phyloP scores from a whole-genome alignment of 2,113 vertebrate species.

The Calyptomena viridis region DNA sequence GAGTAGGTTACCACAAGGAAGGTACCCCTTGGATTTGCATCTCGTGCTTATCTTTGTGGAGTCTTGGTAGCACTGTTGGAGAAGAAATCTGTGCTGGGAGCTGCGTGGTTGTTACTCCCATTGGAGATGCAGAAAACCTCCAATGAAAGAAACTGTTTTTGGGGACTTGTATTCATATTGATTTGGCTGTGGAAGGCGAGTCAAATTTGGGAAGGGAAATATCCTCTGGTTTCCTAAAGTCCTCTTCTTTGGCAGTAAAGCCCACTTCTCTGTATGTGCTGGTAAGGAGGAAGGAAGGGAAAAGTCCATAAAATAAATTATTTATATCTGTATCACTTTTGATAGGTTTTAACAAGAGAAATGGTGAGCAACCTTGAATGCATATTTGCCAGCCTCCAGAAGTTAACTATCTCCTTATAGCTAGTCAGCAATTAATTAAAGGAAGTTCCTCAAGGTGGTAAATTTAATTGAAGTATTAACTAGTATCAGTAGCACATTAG shows the following conservation, averaged over 20 bases:
- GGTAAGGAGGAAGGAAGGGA: neutral
- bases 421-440: neutral
- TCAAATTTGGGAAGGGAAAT: neutral
- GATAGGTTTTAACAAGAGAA: neutral
- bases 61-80: neutral
- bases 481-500: neutral
- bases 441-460: neutral
- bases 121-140: neutral
- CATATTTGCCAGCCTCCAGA: neutral
- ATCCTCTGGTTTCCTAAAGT: neutral
- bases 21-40: neutral
- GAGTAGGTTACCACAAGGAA: neutral
- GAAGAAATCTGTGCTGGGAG: neutral
- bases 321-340: neutral
- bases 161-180: neutral
- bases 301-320: neutral
- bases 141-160: neutral
- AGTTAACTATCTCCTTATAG: neutral
- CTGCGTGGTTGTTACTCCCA: neutral
- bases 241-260: neutral
- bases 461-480: neutral
- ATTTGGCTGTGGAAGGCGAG: neutral
- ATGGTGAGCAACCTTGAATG: neutral
- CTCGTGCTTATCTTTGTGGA: neutral
- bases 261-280: rapidly evolving